A percentile compares a stretch with the other conserved stretches of the same genome.
These are phyloP conservation scores for Copidosoma floridanum DNA, from an alignment of 1,140 invertebrate species.

Conservation along the genomic window DNA sequence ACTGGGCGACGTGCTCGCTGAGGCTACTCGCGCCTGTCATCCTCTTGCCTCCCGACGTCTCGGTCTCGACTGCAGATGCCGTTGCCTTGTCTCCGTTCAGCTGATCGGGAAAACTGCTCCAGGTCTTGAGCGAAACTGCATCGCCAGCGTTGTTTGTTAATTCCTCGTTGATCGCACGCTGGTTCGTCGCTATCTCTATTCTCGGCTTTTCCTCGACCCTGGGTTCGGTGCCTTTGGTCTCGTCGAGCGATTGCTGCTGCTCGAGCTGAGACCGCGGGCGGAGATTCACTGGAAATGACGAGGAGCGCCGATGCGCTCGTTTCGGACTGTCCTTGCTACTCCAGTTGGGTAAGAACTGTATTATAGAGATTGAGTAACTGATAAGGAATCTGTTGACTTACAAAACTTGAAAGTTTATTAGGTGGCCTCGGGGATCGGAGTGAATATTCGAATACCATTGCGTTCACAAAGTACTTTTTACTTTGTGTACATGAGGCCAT, in stretches of 20 bases:
- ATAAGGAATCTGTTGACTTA: too few species aligned
- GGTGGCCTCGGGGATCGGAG: too few species aligned
- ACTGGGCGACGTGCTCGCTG: slow-evolving; percentile 5
- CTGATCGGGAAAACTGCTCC: slow-evolving; percentile 41
- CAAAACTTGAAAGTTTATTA: too few species aligned
- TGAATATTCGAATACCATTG: too few species aligned
- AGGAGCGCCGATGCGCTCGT: slow-evolving; percentile 41
- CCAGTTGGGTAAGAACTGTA: slow-evolving; percentile 44
- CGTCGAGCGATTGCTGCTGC: neutral
- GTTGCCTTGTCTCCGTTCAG: slow-evolving; percentile 35
- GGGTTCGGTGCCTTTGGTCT: neutral
- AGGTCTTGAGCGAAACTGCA: slow-evolving; percentile 36
- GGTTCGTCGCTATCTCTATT: neutral
- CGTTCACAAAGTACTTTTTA: too few species aligned
- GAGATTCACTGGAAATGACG: slow-evolving; percentile 45
- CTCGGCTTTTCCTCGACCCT: neutral
- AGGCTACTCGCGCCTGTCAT: neutral
- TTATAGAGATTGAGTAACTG: neutral
- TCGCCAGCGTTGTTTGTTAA: neutral
- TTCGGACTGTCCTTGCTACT: slow-evolving; percentile 40
- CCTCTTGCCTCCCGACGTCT: neutral
- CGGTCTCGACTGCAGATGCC: too few species aligned
- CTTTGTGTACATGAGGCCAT: too few species aligned
- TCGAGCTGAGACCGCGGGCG: neutral
- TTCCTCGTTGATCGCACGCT: neutral